A percentile compares a stretch with the other conserved stretches of the same genome.
Conservation (phyloP, 2,797 vertebrate genomes). For the Semaprochilodus insignis region DNA sequence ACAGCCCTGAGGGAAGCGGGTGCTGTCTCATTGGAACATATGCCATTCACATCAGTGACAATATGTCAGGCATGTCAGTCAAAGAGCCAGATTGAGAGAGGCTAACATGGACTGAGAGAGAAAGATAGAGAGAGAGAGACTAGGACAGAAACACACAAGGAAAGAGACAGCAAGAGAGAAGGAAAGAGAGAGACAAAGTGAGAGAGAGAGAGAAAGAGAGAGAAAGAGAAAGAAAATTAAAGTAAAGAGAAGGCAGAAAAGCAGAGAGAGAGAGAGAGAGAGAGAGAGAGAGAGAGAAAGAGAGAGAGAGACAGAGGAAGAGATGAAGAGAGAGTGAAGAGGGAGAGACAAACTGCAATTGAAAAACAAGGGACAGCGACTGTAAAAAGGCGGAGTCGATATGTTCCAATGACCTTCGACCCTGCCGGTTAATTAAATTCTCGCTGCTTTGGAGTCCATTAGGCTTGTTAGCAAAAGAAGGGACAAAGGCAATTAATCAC, state of each 20-base stretch:
- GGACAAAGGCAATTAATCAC: constrained; percentile 78
- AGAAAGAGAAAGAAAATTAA: neutral
- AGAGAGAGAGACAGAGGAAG: no score
- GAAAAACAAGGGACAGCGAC: constrained; percentile 18
- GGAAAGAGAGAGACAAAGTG: neutral
- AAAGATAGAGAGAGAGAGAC: no score
- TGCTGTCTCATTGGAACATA: constrained; percentile 72
- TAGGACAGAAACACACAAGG: no score
- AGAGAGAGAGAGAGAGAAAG: no score
- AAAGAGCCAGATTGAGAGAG: constrained; percentile 34
- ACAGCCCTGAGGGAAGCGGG: constrained; percentile 49
- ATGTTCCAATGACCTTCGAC: constrained; percentile 65
- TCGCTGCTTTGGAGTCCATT: constrained; percentile 72
- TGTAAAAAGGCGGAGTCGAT: constrained; percentile 60
- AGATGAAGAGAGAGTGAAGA: no score
- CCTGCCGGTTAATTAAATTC: constrained; percentile 70
- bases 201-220: neutral
- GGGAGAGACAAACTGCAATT: neutral
- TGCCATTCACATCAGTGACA: constrained; percentile 62
- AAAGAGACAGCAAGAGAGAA: no score
- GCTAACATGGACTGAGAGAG: neutral
- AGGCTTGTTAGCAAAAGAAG: constrained; percentile 70
- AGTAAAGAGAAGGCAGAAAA: neutral
- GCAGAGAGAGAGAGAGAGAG: constrained; percentile 13
- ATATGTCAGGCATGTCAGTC: constrained; percentile 67